A percentile compares a stretch with the other conserved stretches of the same genome.
phyloP scores from a whole-genome alignment of 2,888 invertebrate genomes.

The Callinectes sapidus region DNA sequence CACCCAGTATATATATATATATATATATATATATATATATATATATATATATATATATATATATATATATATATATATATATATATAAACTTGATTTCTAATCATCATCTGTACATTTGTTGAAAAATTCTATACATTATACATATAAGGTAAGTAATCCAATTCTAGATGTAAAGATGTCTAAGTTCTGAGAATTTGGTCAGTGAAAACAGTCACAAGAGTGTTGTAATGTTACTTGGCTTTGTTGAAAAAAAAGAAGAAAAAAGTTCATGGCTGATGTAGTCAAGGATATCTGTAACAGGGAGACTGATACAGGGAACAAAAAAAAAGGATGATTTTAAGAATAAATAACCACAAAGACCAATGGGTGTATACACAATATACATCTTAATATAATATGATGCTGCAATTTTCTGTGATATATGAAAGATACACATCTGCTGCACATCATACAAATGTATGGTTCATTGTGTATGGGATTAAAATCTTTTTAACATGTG shows the following conservation, averaged over 20 bases:
- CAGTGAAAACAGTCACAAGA: neutral
- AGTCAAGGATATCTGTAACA: neutral
- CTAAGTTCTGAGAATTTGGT: neutral
- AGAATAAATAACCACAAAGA: neutral
- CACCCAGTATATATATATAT: no score
- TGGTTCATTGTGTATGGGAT: neutral
- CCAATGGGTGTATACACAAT: neutral
- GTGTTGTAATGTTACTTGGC: neutral
- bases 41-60: no score
- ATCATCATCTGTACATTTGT: no score
- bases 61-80: no score
- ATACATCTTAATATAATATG: neutral
- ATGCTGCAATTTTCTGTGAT: conserved; percentile 9
- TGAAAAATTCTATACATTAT: no score
- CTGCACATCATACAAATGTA: neutral
- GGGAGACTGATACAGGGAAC: neutral
- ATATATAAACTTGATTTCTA: no score
- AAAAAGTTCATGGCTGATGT: neutral
- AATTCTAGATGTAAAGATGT: neutral
- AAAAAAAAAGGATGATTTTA: neutral
- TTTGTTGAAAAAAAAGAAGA: neutral
- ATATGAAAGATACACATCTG: neutral
- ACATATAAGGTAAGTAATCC: neutral
- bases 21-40: no score
- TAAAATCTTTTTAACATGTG: neutral